A percentile compares a stretch with the other conserved stretches of the same genome.
These are phyloP conservation scores for Tapirus indicus DNA, from an alignment of 2,797 vertebrate genomes.

Conservation along the genomic window DNA sequence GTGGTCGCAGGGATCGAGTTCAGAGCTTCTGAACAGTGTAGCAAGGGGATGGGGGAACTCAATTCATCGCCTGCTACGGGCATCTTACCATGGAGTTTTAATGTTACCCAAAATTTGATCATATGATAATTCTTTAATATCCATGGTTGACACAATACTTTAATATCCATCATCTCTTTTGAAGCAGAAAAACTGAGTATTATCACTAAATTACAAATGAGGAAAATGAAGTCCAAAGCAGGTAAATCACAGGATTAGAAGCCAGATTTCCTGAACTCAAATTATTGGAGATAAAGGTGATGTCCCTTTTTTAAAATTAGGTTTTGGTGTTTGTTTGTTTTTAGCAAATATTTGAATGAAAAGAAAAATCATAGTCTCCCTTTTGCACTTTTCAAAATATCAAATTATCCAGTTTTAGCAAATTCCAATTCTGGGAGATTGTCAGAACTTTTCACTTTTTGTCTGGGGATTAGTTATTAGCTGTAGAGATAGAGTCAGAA, in stretches of 20 bases:
- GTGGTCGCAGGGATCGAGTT: neutral
- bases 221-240: neutral
- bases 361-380: neutral
- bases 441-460: neutral
- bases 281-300: neutral
- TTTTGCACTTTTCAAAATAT: neutral
- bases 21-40: neutral
- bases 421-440: neutral
- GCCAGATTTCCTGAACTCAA: neutral
- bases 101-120: neutral
- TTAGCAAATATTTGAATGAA: constrained; percentile 16
- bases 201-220: constrained; percentile 6
- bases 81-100: neutral
- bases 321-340: neutral
- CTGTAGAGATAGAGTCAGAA: neutral
- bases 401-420: neutral
- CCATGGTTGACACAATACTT: neutral
- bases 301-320: neutral
- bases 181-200: neutral
- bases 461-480: neutral
- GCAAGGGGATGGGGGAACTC: neutral
- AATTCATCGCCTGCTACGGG: neutral
- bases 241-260: neutral
- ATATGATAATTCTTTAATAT: neutral
- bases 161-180: constrained; percentile 17